phyloP scores from a whole-genome alignment of 1,140 invertebrate genomes.

The Neuroterus valhalla region DNA sequence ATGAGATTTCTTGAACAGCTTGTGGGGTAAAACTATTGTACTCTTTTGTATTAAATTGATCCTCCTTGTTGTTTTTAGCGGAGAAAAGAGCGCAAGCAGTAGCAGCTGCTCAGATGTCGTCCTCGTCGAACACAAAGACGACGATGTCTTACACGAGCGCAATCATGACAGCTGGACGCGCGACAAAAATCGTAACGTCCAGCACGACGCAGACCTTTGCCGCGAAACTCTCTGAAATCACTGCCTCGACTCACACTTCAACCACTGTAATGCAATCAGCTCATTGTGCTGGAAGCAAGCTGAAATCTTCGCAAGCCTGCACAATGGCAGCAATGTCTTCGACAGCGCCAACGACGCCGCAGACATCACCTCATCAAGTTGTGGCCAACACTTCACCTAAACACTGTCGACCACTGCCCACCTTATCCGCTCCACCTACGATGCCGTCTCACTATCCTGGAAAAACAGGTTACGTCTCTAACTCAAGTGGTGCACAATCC shows the following conservation, averaged over 20 bases:
- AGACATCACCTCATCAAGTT: slow-evolving; percentile 60
- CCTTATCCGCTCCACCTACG: slow-evolving; percentile 72
- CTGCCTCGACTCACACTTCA: slow-evolving; percentile 63
- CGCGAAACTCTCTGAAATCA: slow-evolving; percentile 78
- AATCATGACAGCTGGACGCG: slow-evolving; percentile 76
- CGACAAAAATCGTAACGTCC: slow-evolving; percentile 72
- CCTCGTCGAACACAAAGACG: slow-evolving; percentile 76
- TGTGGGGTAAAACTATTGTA: no score
- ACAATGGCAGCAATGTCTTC: slow-evolving; percentile 60
- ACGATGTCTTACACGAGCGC: slow-evolving; percentile 80
- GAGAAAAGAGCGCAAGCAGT: slow-evolving; percentile 70
- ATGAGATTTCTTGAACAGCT: neutral
- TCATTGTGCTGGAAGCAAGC: slow-evolving; percentile 56
- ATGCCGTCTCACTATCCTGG: slow-evolving; percentile 67
- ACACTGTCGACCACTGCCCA: slow-evolving; percentile 75
- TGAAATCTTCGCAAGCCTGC: slow-evolving; percentile 52
- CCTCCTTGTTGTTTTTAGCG: slow-evolving; percentile 53
- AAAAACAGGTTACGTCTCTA: slow-evolving; percentile 63
- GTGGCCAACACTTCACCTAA: slow-evolving; percentile 73
- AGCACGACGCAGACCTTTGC: slow-evolving; percentile 78
- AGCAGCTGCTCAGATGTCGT: slow-evolving; percentile 70
- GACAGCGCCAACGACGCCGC: slow-evolving; percentile 52
- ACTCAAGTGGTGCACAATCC: slow-evolving; percentile 46
- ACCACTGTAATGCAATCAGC: slow-evolving; percentile 58
- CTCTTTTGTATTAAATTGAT: no score